These are phyloP conservation scores for Nautilus pompilius DNA, from an alignment of 1,140 invertebrate species.

Conservation along the genomic window DNA sequence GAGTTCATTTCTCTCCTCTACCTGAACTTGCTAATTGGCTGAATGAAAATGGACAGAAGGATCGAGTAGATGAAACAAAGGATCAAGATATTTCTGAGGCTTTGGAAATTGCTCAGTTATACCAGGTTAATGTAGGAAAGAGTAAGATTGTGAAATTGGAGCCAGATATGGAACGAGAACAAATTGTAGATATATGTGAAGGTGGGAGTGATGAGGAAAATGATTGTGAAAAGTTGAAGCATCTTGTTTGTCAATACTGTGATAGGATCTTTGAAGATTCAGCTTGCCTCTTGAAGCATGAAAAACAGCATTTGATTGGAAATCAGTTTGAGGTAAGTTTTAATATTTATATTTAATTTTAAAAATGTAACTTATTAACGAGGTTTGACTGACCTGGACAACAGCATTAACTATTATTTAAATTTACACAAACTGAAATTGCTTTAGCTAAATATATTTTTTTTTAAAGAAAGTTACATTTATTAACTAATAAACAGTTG, in stretches of 20 bases:
- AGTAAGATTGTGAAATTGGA: background rate
- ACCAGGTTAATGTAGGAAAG: conserved; percentile 7
- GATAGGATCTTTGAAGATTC: conserved; percentile 43
- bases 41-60: conserved; percentile 39
- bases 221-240: conserved; percentile 1
- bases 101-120: conserved; percentile 35
- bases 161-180: background rate
- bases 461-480: too few relatives aligned
- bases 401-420: too few relatives aligned
- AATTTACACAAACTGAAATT: too few relatives aligned
- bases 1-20: conserved; percentile 67
- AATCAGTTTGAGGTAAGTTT: conserved; percentile 46
- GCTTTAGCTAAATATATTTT: too few relatives aligned
- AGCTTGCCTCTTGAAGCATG: conserved; percentile 39
- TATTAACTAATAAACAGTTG: too few relatives aligned
- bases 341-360: too few relatives aligned
- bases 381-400: too few relatives aligned
- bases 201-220: background rate
- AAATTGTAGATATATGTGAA: background rate
- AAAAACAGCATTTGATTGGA: conserved; percentile 50
- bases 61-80: conserved; percentile 34
- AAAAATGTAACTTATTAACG: too few relatives aligned
- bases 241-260: conserved; percentile 46
- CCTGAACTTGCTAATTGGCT: conserved; percentile 48
- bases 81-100: conserved; percentile 39